A percentile compares a stretch with the other conserved stretches of the same genome.
Evolutionary conservation across 2,888 invertebrate species (phyloP).

Genomic region (Cynaeus angustus): DNA sequence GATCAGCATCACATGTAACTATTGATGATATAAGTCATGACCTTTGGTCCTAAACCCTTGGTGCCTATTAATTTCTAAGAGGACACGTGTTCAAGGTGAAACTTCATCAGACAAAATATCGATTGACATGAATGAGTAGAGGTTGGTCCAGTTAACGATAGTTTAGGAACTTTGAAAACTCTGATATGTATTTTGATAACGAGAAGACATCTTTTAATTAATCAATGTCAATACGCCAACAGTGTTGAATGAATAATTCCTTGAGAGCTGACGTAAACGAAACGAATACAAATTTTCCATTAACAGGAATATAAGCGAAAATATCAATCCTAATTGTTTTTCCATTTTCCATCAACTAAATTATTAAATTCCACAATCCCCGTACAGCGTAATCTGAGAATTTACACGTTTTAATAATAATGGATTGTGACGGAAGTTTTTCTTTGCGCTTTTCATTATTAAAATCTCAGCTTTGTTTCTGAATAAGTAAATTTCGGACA

Average conservation of each 20-base stretch:
- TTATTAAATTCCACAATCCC: constrained; percentile 38
- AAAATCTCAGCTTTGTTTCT: constrained; percentile 24
- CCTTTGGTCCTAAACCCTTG: constrained; percentile 11
- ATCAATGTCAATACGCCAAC: constrained; percentile 21
- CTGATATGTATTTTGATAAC: not conserved
- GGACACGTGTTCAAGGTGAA: constrained; percentile 15
- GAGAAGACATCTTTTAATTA: constrained; percentile 28
- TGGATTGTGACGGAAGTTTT: constrained; percentile 38
- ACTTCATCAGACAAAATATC: constrained; percentile 8
- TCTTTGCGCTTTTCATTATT: constrained; percentile 29
- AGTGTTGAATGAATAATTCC: constrained; percentile 15
- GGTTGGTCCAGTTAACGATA: not conserved
- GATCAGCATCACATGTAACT: not conserved
- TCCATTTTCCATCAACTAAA: constrained; percentile 33
- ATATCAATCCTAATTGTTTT: constrained; percentile 38
- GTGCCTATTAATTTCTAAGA: constrained; percentile 17
- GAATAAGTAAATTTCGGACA: constrained; percentile 28
- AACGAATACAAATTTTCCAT: constrained; percentile 42
- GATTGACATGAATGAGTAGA: constrained; percentile 1
- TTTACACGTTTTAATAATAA: constrained; percentile 42
- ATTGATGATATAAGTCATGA: constrained; percentile 3
- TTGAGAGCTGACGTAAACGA: constrained; percentile 24
- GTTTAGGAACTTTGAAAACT: not conserved
- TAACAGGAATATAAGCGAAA: constrained; percentile 25
- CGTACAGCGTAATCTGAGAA: constrained; percentile 38